Base-by-base conservation (phyloP, 2,888 invertebrate genomes). In the Drosophila pullipes region DNA sequence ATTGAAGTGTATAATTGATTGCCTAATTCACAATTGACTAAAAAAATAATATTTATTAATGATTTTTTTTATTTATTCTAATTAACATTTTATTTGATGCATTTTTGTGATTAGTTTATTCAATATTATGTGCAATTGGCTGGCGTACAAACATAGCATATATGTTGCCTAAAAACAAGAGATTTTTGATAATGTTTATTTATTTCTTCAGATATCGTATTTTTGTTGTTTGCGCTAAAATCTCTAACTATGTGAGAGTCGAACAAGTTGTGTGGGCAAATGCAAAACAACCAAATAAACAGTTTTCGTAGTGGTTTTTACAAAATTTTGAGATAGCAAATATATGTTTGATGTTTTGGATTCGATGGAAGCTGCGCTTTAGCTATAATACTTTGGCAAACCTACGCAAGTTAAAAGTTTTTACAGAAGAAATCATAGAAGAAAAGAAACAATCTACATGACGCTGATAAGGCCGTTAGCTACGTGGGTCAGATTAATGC, bases 311-410 rank as follows among this genome's bases (percentile, higher is more conserved):
- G 7, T 60, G 28, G 55, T 3, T 57, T 47, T 65, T 30, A 59
- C 41, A 69, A 41, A 37, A 53, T 25, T 72, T 78, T 72, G 74
- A 88, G 83, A 80, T 74, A 49, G 66, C 58, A 69, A 71, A 68
- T 61, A 41, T 62, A 55, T 67, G 52, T 72, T 68, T 41, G 47
- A 69, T 57, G 52, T 75, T 54, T 60, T 35, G 54, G 63, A 31
- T 63, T 52, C 54, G 16, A 16, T 22, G 54, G 50, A 54, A 39
- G 63, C 72, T 73, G 67, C 74, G 39, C 60, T 74, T 73, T 69
- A 76, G 67, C 60, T 75, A 72, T 85, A 85, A 85, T 85, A 85
- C 89, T 85, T 85, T 76, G 78, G 73, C 84, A 85, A 85, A 81
- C 35, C 47, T 66, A 49, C 66, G 61, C 71, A 70, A 74, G 60